Evolutionary conservation across 2,888 invertebrate genomes (phyloP).

Genomic region (Aphodius sticticus): DNA sequence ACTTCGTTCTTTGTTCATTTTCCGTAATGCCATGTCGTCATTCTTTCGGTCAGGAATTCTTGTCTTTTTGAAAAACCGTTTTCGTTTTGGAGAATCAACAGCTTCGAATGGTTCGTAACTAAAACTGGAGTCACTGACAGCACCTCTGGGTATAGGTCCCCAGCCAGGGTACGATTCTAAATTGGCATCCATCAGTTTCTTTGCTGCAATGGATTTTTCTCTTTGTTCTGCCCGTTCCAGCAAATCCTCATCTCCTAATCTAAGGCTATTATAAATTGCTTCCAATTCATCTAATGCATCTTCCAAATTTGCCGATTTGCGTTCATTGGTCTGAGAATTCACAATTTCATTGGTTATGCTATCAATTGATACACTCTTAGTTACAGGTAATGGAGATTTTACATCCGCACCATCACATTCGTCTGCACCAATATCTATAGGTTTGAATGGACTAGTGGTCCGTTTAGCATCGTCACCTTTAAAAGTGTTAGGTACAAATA

Average conservation of each 20-base stretch:
- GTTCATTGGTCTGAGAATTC: slow-evolving; percentile 45
- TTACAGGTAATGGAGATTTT: slow-evolving; percentile 56
- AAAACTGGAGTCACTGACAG: slow-evolving; percentile 58
- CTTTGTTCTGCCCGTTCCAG: slow-evolving; percentile 81
- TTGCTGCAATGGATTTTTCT: slow-evolving; percentile 61
- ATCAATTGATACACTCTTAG: slow-evolving; percentile 21
- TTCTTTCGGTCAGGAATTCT: slow-evolving; percentile 71
- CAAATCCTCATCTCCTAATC: slow-evolving; percentile 84
- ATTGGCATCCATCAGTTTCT: slow-evolving; percentile 48
- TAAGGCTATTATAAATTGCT: slow-evolving; percentile 88
- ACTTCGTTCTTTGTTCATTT: slow-evolving; percentile 70
- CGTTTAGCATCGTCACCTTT: slow-evolving; percentile 26
- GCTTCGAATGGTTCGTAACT: slow-evolving; percentile 57
- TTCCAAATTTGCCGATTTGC: slow-evolving; percentile 82
- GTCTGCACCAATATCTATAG: slow-evolving; percentile 33
- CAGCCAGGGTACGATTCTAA: slow-evolving; percentile 48
- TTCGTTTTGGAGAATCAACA: slow-evolving; percentile 52
- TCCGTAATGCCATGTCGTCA: slow-evolving; percentile 84
- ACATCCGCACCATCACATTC: slow-evolving; percentile 37
- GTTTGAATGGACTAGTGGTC: slow-evolving; percentile 40
- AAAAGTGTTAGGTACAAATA: slow-evolving; percentile 53
- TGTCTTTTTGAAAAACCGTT: slow-evolving; percentile 53
- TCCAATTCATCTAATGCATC: slow-evolving; percentile 90
- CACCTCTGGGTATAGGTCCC: slow-evolving; percentile 48
- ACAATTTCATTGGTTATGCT: slow-evolving; percentile 50